Conservation (phyloP, 2,888 invertebrate genomes). For the Tenthredo mesomela region DNA sequence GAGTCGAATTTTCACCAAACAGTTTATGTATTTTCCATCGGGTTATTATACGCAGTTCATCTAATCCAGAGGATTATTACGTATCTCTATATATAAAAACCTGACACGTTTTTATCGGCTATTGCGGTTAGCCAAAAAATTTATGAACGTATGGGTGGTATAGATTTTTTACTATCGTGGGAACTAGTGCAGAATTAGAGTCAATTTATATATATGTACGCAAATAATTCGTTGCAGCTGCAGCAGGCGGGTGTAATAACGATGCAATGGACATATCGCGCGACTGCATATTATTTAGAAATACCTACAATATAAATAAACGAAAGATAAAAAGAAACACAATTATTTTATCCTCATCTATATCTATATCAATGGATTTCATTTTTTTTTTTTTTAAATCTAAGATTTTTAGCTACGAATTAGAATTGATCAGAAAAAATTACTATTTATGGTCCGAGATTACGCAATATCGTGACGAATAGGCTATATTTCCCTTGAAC, state of each 20-base stretch:
- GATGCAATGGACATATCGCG: background rate
- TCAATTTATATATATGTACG: background rate
- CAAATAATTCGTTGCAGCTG: background rate
- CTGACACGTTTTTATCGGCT: constrained; percentile 24
- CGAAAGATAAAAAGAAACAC: background rate
- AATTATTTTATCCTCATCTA: background rate
- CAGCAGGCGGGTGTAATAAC: background rate
- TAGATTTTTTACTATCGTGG: background rate
- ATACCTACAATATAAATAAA: no score
- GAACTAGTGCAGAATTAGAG: background rate
- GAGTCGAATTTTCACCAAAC: background rate
- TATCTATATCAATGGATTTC: background rate
- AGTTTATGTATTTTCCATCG: background rate
- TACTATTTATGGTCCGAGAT: background rate
- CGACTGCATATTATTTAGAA: background rate
- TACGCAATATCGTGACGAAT: background rate
- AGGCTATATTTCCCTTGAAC: background rate
- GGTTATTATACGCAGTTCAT: background rate
- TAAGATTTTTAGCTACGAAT: background rate
- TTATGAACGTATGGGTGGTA: background rate
- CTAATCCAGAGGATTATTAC: constrained; percentile 1
- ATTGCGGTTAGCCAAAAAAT: background rate
- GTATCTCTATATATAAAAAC: background rate
- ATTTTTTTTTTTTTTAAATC: background rate
- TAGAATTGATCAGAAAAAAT: background rate